Conservation (phyloP, 2,113 vertebrate species). For the Telmatochromis sp. region DNA sequence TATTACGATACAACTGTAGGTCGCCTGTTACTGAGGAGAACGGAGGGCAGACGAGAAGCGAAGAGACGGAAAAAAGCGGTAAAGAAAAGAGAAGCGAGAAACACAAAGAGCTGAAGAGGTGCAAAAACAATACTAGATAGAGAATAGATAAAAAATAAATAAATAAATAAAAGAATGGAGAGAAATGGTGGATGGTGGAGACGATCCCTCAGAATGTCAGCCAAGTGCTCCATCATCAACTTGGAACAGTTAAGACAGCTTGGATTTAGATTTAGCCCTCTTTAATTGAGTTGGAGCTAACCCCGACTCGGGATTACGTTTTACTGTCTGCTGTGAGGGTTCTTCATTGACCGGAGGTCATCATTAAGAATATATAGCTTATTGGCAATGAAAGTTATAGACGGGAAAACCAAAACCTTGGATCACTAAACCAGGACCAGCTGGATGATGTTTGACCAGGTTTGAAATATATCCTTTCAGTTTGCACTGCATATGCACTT, state of each 20-base stretch:
- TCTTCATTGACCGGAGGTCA: slow-evolving; percentile 41
- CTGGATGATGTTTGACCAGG: slow-evolving; percentile 16
- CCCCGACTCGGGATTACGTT: slow-evolving; percentile 32
- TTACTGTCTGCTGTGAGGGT: slow-evolving; percentile 39
- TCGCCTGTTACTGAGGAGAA: not conserved
- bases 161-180: not conserved
- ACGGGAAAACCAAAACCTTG: slow-evolving; percentile 20
- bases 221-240: slow-evolving; percentile 41
- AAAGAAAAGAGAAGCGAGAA: not conserved
- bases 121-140: not conserved
- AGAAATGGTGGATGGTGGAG: not conserved
- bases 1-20: not conserved
- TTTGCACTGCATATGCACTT: not conserved
- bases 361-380: slow-evolving; percentile 38
- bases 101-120: not conserved
- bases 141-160: not conserved
- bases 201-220: slow-evolving; percentile 29
- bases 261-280: slow-evolving; percentile 49
- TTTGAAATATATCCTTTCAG: slow-evolving; percentile 1
- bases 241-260: slow-evolving; percentile 46
- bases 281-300: slow-evolving; percentile 48
- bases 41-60: not conserved
- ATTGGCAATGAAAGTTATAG: slow-evolving; percentile 24
- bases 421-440: slow-evolving; percentile 40
- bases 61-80: not conserved